Conservation (phyloP, 2,888 invertebrate species). For the Ypsolopha sequella region DNA sequence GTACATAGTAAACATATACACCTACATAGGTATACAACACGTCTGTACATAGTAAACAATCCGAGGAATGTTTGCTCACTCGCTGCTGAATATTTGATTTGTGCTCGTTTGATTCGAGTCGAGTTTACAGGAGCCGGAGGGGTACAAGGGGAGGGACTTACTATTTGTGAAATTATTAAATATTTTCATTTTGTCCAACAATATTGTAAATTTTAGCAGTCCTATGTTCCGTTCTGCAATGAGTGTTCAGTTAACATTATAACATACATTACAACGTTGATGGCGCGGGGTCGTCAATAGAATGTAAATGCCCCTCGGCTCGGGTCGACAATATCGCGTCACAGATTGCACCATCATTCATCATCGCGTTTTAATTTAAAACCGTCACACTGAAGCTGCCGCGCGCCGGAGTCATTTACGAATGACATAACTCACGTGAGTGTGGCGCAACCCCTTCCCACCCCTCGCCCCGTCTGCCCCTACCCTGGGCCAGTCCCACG, state of each 20-base stretch:
- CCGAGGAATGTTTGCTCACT: not conserved
- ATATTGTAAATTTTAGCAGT: too few species aligned
- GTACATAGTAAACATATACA: too few species aligned
- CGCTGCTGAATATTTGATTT: not conserved
- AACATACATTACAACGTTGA: too few species aligned
- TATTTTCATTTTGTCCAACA: not conserved
- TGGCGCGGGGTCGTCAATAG: too few species aligned
- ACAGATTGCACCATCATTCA: constrained; percentile 25
- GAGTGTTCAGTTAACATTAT: too few species aligned
- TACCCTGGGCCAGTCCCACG: constrained; percentile 13
- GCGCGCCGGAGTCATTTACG: constrained; percentile 13
- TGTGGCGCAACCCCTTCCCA: constrained; percentile 14
- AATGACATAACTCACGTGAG: not conserved
- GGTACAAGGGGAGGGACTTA: not conserved
- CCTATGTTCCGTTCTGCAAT: too few species aligned
- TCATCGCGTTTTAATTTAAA: constrained; percentile 49
- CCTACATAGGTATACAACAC: too few species aligned
- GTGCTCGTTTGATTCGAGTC: not conserved
- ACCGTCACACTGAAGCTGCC: constrained; percentile 24
- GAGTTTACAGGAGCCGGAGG: not conserved
- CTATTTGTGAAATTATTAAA: not conserved
- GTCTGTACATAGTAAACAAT: too few species aligned
- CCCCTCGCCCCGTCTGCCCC: not conserved
- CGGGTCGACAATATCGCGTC: constrained; percentile 1
- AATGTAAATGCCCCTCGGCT: not conserved